These are phyloP conservation scores for Ommatoiulus sabulosus DNA, from an alignment of 2,888 invertebrate species.

Conservation along the genomic window DNA sequence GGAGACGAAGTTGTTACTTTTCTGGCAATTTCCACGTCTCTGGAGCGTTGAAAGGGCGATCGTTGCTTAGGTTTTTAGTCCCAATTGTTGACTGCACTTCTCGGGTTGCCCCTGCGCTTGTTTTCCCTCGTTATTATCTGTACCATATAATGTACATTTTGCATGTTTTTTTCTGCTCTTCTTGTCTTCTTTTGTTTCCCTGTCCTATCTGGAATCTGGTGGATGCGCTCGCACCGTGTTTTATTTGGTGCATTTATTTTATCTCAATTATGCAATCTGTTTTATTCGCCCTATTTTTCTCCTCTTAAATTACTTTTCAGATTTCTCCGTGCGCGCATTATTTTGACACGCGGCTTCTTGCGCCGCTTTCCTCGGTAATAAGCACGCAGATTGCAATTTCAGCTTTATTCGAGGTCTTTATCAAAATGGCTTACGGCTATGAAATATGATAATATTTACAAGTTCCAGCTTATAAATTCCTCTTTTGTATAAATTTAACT, in stretches of 20 bases:
- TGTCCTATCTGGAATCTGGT: conserved; percentile 19
- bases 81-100: neutral
- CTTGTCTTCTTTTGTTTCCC: conserved; percentile 21
- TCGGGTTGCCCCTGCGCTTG: neutral
- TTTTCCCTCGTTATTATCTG: neutral
- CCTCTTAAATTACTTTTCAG: conserved; percentile 30
- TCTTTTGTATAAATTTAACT: conserved; percentile 1
- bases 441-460: conserved; percentile 32
- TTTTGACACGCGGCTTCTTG: conserved; percentile 26
- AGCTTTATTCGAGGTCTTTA: conserved; percentile 29
- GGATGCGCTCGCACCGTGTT: neutral
- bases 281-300: conserved; percentile 13
- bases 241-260: conserved; percentile 15
- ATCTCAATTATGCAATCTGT: conserved; percentile 30
- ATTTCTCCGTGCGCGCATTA: neutral
- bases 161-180: conserved; percentile 7
- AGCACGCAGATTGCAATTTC: conserved; percentile 28
- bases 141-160: neutral
- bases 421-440: conserved; percentile 8
- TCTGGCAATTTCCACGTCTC: neutral
- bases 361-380: neutral
- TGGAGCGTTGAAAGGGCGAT: too few relatives aligned
- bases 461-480: conserved; percentile 12
- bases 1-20: neutral
- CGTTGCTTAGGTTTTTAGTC: neutral